phyloP scores from a whole-genome alignment of 1,140 invertebrate species.

The Teleogryllus occipitalis region DNA sequence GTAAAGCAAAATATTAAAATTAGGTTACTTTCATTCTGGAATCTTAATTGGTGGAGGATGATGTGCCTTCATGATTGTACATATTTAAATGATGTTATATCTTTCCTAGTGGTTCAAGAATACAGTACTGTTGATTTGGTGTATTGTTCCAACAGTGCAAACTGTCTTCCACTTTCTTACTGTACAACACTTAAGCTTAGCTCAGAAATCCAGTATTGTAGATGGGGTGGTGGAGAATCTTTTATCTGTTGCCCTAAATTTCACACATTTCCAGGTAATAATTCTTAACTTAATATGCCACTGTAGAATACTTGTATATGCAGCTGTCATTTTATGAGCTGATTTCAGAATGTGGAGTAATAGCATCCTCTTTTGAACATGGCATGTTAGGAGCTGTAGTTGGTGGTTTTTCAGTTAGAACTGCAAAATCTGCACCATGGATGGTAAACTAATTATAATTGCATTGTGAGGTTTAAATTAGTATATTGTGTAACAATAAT shows the following conservation, averaged over 20 bases:
- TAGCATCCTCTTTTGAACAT: neutral
- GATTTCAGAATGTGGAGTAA: slow-evolving; percentile 13
- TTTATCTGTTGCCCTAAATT: slow-evolving; percentile 14
- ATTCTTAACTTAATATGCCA: neutral
- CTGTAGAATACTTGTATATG: neutral
- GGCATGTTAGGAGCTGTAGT: slow-evolving; percentile 18
- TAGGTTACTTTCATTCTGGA: too few species aligned
- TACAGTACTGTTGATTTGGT: neutral
- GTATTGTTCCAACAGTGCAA: neutral
- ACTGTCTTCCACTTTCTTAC: neutral
- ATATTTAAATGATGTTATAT: too few species aligned
- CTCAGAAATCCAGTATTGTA: slow-evolving; percentile 6
- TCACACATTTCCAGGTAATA: neutral
- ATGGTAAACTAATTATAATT: slow-evolving; percentile 15
- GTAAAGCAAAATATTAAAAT: too few species aligned
- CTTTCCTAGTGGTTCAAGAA: too few species aligned
- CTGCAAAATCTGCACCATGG: slow-evolving; percentile 21
- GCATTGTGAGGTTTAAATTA: neutral
- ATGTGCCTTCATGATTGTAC: too few species aligned
- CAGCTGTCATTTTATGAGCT: neutral
- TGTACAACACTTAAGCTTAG: neutral
- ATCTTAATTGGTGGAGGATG: too few species aligned
- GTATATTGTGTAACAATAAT: neutral
- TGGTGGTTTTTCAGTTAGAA: slow-evolving; percentile 20
- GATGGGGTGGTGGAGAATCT: slow-evolving; percentile 1